Base-by-base conservation (phyloP, 1,140 invertebrate genomes). In the Belonocnema kinseyi region DNA sequence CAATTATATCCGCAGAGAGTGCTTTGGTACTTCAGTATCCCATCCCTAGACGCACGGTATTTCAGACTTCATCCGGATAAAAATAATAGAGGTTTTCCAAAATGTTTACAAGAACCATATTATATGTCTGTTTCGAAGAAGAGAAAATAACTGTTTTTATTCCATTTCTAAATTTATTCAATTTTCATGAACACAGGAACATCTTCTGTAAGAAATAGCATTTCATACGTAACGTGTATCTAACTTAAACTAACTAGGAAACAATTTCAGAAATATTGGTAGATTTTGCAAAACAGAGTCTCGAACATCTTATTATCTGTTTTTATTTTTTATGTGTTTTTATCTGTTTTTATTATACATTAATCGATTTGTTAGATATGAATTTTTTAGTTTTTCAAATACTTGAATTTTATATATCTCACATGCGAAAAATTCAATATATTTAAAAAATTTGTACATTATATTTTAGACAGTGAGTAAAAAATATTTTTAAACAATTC, bases 1-100 rank as follows among this genome's bases (percentile, higher is more conserved):
- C 98, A 56, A 99, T 99, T 78, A 97, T 98, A 88, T 98, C 97
- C 8, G 96, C 97, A 7, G 97, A 98, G 90, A 97, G 96, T 87
- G 96, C 96, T 78, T 92, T 98, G 82, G 93, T 98, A 74, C 93
- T 98, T 76, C 93, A 95, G 76, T 94, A 94, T 88, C 96, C 97
- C 16, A 95, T 98, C 77, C 90, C 91, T 77, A 88, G 91, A 82
- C 89, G 88, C 58, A 83, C 85, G 51, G 74, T 72, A 54, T 81
- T 13, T 75, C 78, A 76, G 76, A 16, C 51, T 14, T 46, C 40
- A 7, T 66, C 14, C 4, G 33, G 33, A 16, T 21, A 56, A 56
- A 40, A 40, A 66, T 33, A 40, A 40, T 5, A n/a, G 3, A 66
- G 46, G 21, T 66, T 66, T 66, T 66, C 7, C 26, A 40, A 16